Evolutionary conservation across 2,113 vertebrate genomes (phyloP).

Genomic region (Theristicus caerulescens): DNA sequence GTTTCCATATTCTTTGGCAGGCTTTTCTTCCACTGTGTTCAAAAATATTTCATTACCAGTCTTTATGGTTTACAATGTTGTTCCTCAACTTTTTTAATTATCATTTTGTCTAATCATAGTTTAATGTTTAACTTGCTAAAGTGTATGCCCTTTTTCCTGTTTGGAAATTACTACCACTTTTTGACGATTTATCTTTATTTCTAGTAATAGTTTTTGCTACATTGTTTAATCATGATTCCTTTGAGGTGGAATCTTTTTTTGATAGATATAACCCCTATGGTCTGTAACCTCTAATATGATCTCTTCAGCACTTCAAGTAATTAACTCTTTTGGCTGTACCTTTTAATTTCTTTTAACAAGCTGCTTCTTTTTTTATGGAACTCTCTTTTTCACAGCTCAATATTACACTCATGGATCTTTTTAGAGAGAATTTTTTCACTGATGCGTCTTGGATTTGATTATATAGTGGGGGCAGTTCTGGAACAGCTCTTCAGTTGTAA

Average conservation of each 20-base stretch:
- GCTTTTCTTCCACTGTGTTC: not conserved
- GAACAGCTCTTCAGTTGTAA: not conserved
- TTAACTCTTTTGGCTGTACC: not conserved
- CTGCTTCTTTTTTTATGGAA: not conserved
- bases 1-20: not conserved
- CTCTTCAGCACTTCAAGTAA: not conserved
- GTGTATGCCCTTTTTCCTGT: not conserved
- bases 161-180: not conserved
- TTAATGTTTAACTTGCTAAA: not conserved
- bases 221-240: not conserved
- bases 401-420: not conserved
- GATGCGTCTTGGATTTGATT: not conserved
- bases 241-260: not conserved
- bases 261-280: not conserved
- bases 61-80: not conserved
- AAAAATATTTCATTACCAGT: not conserved
- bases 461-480: not conserved
- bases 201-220: not conserved
- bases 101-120: not conserved
- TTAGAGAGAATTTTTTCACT: not conserved
- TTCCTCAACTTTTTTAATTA: not conserved
- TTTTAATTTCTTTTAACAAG: not conserved
- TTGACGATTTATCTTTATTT: not conserved
- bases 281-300: not conserved
- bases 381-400: not conserved